Percentiles rank a stretch among this genome's conserved stretches.
These are phyloP conservation scores for Sebastes minor DNA, from an alignment of 2,797 vertebrate species.

Conservation along the genomic window DNA sequence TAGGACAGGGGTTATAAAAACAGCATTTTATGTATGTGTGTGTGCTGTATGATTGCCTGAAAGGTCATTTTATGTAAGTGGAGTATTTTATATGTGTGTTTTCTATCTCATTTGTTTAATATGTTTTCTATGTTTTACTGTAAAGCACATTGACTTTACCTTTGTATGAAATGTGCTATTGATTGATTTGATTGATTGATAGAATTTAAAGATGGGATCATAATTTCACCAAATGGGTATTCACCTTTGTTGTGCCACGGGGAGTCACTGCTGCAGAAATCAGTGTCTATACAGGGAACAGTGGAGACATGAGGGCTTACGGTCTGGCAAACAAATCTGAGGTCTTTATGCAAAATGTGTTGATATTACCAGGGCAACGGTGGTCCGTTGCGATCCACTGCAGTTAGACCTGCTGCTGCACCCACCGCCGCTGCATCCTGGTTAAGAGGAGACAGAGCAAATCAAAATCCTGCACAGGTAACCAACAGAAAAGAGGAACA, in stretches of 20 bases:
- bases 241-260: background rate
- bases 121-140: background rate
- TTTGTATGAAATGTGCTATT: background rate
- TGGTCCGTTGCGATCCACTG: conserved; percentile 53
- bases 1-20: background rate
- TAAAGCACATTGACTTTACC: background rate
- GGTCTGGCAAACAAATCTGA: conserved; percentile 86
- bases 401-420: conserved; percentile 67
- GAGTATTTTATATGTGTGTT: background rate
- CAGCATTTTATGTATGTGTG: background rate
- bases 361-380: conserved; percentile 62
- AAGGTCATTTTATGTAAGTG: background rate
- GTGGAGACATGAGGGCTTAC: conserved; percentile 37
- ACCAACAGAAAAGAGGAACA: conserved; percentile 38
- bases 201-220: background rate
- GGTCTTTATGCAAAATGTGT: conserved; percentile 83
- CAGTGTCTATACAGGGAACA: conserved; percentile 68
- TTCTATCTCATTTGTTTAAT: background rate
- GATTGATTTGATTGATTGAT: background rate
- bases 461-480: conserved; percentile 79
- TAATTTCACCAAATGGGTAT: background rate
- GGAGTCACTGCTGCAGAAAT: conserved; percentile 65
- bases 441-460: conserved; percentile 61
- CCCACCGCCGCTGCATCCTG: conserved; percentile 53
- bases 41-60: background rate